phyloP scores from a whole-genome alignment of 2,797 vertebrate genomes.

The Catamblyrhynchus diadema region DNA sequence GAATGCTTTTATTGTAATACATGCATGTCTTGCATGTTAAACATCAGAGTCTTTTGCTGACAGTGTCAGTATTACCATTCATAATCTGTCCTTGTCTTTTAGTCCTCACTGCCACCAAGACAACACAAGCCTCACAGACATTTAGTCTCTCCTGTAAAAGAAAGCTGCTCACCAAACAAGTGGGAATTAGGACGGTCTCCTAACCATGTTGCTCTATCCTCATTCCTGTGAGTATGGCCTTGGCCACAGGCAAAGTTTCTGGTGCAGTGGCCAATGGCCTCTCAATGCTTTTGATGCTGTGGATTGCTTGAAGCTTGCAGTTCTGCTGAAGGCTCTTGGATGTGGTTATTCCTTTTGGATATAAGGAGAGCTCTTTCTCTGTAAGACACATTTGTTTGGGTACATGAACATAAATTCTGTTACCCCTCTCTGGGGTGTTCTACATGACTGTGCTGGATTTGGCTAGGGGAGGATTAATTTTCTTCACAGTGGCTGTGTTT shows the following conservation, averaged over 20 bases:
- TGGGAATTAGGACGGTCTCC: background rate
- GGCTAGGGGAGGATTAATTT: background rate
- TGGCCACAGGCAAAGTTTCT: background rate
- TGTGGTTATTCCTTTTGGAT: background rate
- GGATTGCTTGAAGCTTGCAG: background rate
- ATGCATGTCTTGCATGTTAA: background rate
- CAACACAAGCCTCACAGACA: background rate
- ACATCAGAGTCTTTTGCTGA: background rate
- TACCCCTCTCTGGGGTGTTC: background rate
- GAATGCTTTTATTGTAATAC: background rate
- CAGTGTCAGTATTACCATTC: background rate
- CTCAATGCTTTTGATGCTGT: background rate
- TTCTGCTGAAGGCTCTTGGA: background rate
- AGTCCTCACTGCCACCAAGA: background rate
- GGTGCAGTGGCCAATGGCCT: background rate
- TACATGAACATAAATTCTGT: background rate
- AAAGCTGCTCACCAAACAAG: background rate
- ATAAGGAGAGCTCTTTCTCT: background rate
- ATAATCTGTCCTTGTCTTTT: background rate
- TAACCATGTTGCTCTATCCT: accelerated
- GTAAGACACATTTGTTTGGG: background rate
- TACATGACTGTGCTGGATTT: background rate
- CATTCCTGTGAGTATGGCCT: background rate
- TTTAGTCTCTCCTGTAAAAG: background rate
- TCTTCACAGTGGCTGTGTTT: background rate